These are phyloP conservation scores for Notodonta ziczac DNA, from an alignment of 2,888 invertebrate genomes.

Conservation along the genomic window DNA sequence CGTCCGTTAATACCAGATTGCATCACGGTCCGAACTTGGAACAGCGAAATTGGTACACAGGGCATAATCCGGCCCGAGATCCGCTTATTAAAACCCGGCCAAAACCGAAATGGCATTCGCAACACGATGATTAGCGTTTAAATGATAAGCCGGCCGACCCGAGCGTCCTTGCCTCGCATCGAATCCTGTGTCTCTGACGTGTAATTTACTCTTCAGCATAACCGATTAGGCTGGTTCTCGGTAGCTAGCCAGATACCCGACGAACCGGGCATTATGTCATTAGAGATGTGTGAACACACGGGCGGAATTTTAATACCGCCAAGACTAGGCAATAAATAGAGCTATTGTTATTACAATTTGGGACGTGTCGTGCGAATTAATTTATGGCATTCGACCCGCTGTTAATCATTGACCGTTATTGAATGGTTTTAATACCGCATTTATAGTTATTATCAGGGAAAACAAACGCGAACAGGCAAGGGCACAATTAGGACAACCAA, in stretches of 20 bases:
- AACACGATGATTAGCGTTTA: conserved; percentile 79
- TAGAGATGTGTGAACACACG: conserved; percentile 61
- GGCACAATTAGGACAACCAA: not conserved
- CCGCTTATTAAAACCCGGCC: conserved; percentile 73
- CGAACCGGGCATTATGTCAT: conserved; percentile 76
- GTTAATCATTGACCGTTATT: conserved; percentile 5
- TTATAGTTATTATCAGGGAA: not conserved
- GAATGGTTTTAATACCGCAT: not conserved
- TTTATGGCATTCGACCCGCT: conserved; percentile 24
- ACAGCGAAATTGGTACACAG: conserved; percentile 65
- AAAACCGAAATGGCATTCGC: conserved; percentile 80
- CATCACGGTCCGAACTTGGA: conserved; percentile 61
- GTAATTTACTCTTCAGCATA: conserved; percentile 81
- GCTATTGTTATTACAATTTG: conserved; percentile 20
- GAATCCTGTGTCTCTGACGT: conserved; percentile 82
- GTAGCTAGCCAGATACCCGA: conserved; percentile 64
- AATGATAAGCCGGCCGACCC: conserved; percentile 81
- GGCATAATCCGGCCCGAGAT: conserved; percentile 63
- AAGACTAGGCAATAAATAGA: conserved; percentile 26
- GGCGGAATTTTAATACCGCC: conserved; percentile 46
- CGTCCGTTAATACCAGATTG: conserved; percentile 43
- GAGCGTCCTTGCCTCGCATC: conserved; percentile 81
- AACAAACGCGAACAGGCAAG: not conserved
- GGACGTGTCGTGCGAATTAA: conserved; percentile 25
- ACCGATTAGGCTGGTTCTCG: conserved; percentile 80